Conservation (phyloP, 1,140 invertebrate species). For the Nebria ingens region DNA sequence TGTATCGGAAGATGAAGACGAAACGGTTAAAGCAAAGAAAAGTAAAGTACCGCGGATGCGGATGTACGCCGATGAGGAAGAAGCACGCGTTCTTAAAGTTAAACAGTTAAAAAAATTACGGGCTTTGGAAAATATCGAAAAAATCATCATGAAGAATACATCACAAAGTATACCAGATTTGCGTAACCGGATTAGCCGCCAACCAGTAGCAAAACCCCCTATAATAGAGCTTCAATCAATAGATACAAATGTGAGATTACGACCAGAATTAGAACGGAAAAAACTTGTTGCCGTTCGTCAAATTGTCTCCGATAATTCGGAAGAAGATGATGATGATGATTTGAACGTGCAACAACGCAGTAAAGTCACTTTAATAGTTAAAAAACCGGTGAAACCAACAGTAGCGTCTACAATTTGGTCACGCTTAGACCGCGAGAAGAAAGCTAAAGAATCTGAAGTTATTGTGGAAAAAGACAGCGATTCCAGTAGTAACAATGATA, state of each 20-base stretch:
- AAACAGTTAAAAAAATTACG: slow-evolving; percentile 26
- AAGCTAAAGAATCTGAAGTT: slow-evolving; percentile 12
- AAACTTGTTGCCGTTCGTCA: background rate
- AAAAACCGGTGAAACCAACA: slow-evolving; percentile 24
- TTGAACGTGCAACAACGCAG: slow-evolving; percentile 23
- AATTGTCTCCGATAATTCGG: background rate
- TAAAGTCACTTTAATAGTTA: slow-evolving; percentile 31
- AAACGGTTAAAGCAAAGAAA: slow-evolving; percentile 44
- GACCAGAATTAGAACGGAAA: background rate
- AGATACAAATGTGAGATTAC: background rate
- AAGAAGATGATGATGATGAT: slow-evolving; percentile 8
- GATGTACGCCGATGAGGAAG: slow-evolving; percentile 83
- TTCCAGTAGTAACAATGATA: slow-evolving; percentile 10
- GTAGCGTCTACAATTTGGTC: slow-evolving; percentile 33
- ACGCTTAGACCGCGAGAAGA: slow-evolving; percentile 14
- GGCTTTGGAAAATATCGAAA: slow-evolving; percentile 24
- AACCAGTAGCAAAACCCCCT: background rate
- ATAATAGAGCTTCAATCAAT: background rate
- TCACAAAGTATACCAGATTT: background rate
- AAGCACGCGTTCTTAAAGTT: slow-evolving; percentile 45
- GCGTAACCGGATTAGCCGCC: background rate
- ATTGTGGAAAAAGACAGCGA: slow-evolving; percentile 12
- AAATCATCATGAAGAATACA: slow-evolving; percentile 1
- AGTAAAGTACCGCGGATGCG: slow-evolving; percentile 62
- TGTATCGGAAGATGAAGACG: slow-evolving; percentile 28